Base-by-base conservation (phyloP, 2,888 invertebrate genomes). In the Cetonia aurata region DNA sequence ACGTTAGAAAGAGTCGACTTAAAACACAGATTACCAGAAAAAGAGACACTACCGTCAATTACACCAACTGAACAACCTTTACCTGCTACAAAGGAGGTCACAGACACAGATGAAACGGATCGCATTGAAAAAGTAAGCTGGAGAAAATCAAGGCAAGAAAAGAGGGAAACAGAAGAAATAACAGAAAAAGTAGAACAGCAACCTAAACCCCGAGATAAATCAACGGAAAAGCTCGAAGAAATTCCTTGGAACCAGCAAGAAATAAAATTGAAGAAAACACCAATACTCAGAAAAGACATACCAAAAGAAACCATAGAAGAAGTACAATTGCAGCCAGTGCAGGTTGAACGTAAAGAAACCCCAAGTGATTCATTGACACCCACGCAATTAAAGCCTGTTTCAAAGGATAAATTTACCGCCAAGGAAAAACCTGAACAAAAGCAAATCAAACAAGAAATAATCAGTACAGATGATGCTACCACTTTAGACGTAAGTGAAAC, bases 211-310 rank as follows among this genome's bases (percentile, higher is more conserved):
- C 62, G 69, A 46, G 69, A 69, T 6, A 69, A 31, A 31, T 69
- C 69, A 57, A 48, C 62, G 62, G 55, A 66, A 9, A 60, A 73
- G 74, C 62, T 75, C 68, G 85, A 87, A 72, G 75, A 81, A 1
- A 82, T 83, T 77, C 87, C 89, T 9, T 89, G 89, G 89, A 92
- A 89, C 1, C 87, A 92, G 78, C 90, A 92, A 82, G 86, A 87
- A 74, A 85, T 89, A 15, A 84, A 81, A 53, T 79, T 90, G 37
- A 90, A 88, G 74, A 85, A 83, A 77, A 81, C 82, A 1, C 85
- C 60, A 81, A 79, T 74, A 76, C 3, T 53, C 10, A 71, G 76
- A 6, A 77, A 80, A 17, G 80, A 80, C 13, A 74, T 79, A 13
- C 75, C 77, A 15, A 81, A 79, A 80, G 76, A 78, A 76, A 66